A percentile compares a stretch with the other conserved stretches of the same genome.
phyloP scores from a whole-genome alignment of 2,113 vertebrate genomes.

The Condylura cristata region DNA sequence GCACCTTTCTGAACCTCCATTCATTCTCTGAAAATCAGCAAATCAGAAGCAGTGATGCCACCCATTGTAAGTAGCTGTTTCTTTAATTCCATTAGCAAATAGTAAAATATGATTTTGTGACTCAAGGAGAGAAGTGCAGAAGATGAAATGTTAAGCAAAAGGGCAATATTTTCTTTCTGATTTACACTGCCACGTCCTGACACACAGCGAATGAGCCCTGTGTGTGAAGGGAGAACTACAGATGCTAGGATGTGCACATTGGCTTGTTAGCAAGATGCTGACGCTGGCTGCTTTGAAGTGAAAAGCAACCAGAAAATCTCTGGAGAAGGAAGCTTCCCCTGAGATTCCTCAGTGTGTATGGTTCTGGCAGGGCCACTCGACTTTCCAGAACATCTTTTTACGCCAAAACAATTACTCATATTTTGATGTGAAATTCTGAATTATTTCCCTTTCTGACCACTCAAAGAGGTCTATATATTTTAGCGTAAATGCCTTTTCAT shows the following conservation, averaged over 20 bases:
- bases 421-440: slow-evolving; percentile 37
- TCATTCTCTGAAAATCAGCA: neutral
- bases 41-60: neutral
- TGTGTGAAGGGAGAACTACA: slow-evolving; percentile 34
- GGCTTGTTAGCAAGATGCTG: slow-evolving; percentile 58
- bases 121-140: neutral
- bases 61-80: neutral
- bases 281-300: slow-evolving; percentile 67
- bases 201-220: neutral
- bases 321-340: slow-evolving; percentile 41
- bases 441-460: neutral
- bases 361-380: slow-evolving; percentile 30
- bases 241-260: slow-evolving; percentile 52
- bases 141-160: neutral
- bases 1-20: neutral
- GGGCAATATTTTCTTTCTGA: neutral
- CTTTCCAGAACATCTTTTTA: slow-evolving; percentile 32
- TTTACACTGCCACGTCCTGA: slow-evolving; percentile 36
- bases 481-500: neutral
- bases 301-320: slow-evolving; percentile 35
- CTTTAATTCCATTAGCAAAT: neutral
- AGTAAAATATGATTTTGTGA: neutral
- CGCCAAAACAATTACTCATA: neutral
- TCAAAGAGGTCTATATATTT: neutral
- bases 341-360: slow-evolving; percentile 40